These are phyloP conservation scores for Ferrisia virgata DNA, from an alignment of 2,888 invertebrate species.

Conservation along the genomic window DNA sequence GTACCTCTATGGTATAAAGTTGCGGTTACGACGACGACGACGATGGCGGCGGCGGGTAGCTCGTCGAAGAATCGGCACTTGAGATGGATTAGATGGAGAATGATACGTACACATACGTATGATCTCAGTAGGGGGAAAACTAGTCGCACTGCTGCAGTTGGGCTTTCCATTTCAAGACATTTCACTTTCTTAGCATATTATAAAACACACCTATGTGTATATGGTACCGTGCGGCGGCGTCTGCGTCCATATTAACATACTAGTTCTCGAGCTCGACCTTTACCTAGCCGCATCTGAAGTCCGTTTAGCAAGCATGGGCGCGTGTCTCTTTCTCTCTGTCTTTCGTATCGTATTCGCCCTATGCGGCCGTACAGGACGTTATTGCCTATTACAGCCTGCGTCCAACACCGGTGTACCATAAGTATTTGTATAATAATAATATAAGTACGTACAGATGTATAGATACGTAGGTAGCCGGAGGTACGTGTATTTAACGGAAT, in stretches of 20 bases:
- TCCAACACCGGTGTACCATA: neutral
- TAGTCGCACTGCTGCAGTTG: slow-evolving; percentile 18
- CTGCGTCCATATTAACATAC: slow-evolving; percentile 33
- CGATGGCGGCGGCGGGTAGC: slow-evolving; percentile 12
- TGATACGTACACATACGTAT: too few species aligned
- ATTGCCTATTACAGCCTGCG: neutral
- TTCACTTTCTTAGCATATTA: slow-evolving; percentile 29
- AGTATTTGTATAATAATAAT: too few species aligned
- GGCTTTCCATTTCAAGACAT: slow-evolving; percentile 33
- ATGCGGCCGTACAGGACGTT: neutral
- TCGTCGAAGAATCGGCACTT: slow-evolving; percentile 2
- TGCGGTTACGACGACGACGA: too few species aligned
- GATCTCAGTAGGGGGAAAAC: slow-evolving; percentile 29
- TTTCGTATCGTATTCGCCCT: neutral
- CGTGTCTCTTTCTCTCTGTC: slow-evolving; percentile 9
- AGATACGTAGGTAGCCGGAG: neutral
- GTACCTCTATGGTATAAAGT: too few species aligned
- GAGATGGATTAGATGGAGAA: slow-evolving; percentile 27
- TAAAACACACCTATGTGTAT: slow-evolving; percentile 20
- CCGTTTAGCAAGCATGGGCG: slow-evolving; percentile 23
- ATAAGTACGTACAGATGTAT: neutral
- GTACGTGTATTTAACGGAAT: neutral
- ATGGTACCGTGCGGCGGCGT: neutral
- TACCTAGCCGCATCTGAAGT: slow-evolving; percentile 15
- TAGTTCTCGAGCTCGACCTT: slow-evolving; percentile 38